These are phyloP conservation scores for Noctua pronuba DNA, from an alignment of 2,888 invertebrate genomes.

Conservation along the genomic window DNA sequence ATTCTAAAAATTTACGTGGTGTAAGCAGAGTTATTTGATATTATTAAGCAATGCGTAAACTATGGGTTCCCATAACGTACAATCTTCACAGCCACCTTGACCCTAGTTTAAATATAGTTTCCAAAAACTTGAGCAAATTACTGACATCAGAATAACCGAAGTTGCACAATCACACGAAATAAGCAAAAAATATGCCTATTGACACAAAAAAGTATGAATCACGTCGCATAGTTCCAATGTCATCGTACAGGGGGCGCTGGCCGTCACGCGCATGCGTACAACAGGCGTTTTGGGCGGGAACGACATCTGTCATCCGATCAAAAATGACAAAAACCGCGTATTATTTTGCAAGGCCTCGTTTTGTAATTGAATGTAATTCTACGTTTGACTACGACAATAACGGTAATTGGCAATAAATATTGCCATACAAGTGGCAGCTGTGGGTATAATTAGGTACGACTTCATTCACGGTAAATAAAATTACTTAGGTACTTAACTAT, in stretches of 20 bases:
- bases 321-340: conserved; percentile 62
- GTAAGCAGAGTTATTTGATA: not conserved
- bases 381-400: conserved; percentile 40
- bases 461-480: conserved; percentile 16
- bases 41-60: not conserved
- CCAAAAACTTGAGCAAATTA: conserved; percentile 29
- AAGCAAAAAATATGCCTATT: conserved; percentile 19
- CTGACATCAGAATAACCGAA: conserved; percentile 39
- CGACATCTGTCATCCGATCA: conserved; percentile 70
- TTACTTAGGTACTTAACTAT: not conserved
- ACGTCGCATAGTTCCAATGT: conserved; percentile 58
- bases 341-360: conserved; percentile 61
- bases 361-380: conserved; percentile 47
- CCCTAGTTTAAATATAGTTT: conserved; percentile 23
- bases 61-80: conserved; percentile 25
- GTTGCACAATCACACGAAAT: conserved; percentile 58
- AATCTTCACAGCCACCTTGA: conserved; percentile 54
- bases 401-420: conserved; percentile 56
- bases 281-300: conserved; percentile 68
- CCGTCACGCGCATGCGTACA: conserved; percentile 68
- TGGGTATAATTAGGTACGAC: conserved; percentile 7
- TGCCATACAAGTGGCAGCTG: conserved; percentile 3
- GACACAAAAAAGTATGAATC: conserved; percentile 56
- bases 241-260: conserved; percentile 63
- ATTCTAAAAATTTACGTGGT: conserved; percentile 16